These are phyloP conservation scores for Linnaemya tessellans DNA, from an alignment of 2,888 invertebrate species.

Conservation along the genomic window DNA sequence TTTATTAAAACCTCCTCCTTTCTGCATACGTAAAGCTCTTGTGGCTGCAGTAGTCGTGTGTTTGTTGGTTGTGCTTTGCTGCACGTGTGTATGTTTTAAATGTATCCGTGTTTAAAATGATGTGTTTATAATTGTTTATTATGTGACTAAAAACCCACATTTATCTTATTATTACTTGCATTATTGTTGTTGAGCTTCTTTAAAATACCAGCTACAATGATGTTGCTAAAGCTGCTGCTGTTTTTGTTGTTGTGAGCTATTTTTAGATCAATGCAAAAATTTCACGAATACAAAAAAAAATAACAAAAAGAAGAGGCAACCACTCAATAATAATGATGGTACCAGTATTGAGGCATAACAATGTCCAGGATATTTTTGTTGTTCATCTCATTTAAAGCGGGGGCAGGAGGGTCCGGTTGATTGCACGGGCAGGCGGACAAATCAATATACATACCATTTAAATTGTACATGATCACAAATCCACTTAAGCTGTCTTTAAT, in stretches of 20 bases:
- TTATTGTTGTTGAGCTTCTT: conserved; percentile 44
- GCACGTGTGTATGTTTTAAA: conserved; percentile 10
- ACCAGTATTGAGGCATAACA: conserved; percentile 42
- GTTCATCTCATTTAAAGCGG: not conserved
- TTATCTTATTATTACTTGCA: conserved; percentile 63
- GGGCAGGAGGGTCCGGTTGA: conserved; percentile 15
- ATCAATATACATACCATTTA: conserved; percentile 67
- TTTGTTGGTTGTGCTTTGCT: not conserved
- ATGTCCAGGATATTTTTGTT: conserved; percentile 47
- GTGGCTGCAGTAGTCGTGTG: not conserved
- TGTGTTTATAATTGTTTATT: conserved; percentile 73
- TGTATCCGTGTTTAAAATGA: conserved; percentile 70
- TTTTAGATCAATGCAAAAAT: conserved; percentile 62
- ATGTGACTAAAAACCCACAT: conserved; percentile 73
- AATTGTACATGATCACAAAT: conserved; percentile 75
- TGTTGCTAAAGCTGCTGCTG: not conserved
- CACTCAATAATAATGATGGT: conserved; percentile 68
- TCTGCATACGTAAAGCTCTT: conserved; percentile 30
- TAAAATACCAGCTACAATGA: conserved; percentile 29
- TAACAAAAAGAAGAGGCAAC: conserved; percentile 21
- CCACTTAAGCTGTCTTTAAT: conserved; percentile 80
- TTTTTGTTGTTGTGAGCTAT: conserved; percentile 46
- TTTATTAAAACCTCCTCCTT: conserved; percentile 54
- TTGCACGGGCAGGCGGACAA: conserved; percentile 42
- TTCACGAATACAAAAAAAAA: conserved; percentile 13